These are phyloP conservation scores for Macaria notata DNA, from an alignment of 2,888 invertebrate genomes.

Conservation along the genomic window DNA sequence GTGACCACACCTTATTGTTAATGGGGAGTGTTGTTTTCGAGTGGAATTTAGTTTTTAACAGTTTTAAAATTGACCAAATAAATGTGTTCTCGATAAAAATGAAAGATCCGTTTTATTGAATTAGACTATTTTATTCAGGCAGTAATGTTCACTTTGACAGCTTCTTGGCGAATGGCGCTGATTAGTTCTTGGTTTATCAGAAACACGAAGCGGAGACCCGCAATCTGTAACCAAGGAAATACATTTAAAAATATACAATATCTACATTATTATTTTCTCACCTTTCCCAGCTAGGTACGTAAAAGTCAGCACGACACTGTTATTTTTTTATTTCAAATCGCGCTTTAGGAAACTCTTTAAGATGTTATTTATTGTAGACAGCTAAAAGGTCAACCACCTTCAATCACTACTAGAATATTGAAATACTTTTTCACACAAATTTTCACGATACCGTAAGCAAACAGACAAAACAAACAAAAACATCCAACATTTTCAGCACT, in stretches of 20 bases:
- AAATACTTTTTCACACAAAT: too few species aligned
- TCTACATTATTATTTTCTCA: too few species aligned
- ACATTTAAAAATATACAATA: neutral
- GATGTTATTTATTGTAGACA: too few species aligned
- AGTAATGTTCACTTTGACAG: constrained; percentile 88
- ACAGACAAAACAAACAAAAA: too few species aligned
- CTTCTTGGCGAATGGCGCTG: constrained; percentile 93
- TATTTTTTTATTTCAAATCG: too few species aligned
- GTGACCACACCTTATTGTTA: constrained; percentile 50
- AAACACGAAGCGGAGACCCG: constrained; percentile 95
- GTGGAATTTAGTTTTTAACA: constrained; percentile 73
- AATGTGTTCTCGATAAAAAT: constrained; percentile 77
- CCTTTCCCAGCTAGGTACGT: too few species aligned
- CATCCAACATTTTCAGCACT: too few species aligned
- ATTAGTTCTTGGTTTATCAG: constrained; percentile 96
- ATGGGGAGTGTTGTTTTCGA: constrained; percentile 64
- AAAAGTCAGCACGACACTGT: too few species aligned
- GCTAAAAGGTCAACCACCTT: too few species aligned
- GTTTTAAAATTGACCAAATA: constrained; percentile 80
- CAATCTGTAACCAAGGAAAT: constrained; percentile 82
- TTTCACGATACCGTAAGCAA: too few species aligned
- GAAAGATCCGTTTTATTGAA: constrained; percentile 38
- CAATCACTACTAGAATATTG: too few species aligned
- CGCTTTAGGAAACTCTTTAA: too few species aligned
- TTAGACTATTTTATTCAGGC: constrained; percentile 50